phyloP scores from a whole-genome alignment of 2,113 vertebrate species.

The Halichoeres trimaculatus region DNA sequence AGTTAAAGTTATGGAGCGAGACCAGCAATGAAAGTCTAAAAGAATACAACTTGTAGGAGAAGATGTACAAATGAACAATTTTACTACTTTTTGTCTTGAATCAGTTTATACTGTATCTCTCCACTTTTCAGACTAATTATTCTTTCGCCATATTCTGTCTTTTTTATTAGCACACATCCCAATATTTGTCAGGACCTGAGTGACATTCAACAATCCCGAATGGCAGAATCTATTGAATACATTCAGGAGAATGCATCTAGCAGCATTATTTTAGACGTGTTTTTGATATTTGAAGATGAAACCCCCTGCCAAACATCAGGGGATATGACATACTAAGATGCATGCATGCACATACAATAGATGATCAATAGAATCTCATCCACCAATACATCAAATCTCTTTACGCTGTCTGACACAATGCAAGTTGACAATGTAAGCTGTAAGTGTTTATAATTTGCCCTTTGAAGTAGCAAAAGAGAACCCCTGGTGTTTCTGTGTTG shows the following conservation, averaged over 20 bases:
- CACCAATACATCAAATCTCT: slow-evolving; percentile 71
- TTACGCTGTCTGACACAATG: slow-evolving; percentile 87
- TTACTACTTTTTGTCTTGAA: slow-evolving; percentile 21
- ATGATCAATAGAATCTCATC: slow-evolving; percentile 69
- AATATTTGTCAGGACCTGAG: slow-evolving; percentile 77
- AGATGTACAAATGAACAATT: slow-evolving; percentile 15
- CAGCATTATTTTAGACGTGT: slow-evolving; percentile 47
- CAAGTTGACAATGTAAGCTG: slow-evolving; percentile 98
- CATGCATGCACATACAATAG: slow-evolving; percentile 78
- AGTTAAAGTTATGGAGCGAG: slow-evolving; percentile 46
- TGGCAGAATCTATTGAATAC: slow-evolving; percentile 95
- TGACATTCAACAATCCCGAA: slow-evolving; percentile 87
- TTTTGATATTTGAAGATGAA: slow-evolving; percentile 27
- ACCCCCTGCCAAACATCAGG: slow-evolving; percentile 37
- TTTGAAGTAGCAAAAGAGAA: slow-evolving; percentile 71
- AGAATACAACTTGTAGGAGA: slow-evolving; percentile 11
- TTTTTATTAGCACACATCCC: slow-evolving; percentile 78
- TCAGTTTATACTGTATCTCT: slow-evolving; percentile 22
- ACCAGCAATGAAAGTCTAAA: slow-evolving; percentile 23
- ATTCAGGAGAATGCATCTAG: slow-evolving; percentile 64
- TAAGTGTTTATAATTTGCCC: slow-evolving; percentile 85
- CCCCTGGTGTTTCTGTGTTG: slow-evolving; percentile 70
- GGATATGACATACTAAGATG: slow-evolving; percentile 52
- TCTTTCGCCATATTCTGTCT: slow-evolving; percentile 60
- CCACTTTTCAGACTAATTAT: slow-evolving; percentile 30